A percentile compares a stretch with the other conserved stretches of the same genome.
Conservation (phyloP, 2,113 vertebrate genomes). For the Etheostoma cragini region DNA sequence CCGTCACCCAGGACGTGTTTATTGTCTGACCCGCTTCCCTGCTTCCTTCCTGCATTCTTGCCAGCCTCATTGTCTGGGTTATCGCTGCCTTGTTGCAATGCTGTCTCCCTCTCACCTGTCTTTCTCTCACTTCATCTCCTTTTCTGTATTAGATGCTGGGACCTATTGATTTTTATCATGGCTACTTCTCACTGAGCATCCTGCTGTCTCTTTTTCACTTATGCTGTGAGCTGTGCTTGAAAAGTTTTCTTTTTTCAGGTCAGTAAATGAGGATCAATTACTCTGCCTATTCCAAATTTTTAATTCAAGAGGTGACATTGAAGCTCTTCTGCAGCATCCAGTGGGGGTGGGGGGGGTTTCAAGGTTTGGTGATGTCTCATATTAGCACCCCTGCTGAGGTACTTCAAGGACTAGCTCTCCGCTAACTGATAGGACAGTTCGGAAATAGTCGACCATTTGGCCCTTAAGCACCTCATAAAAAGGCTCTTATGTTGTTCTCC, state of each 20-base stretch:
- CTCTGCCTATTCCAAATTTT: slow-evolving; percentile 9
- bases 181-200: slow-evolving; percentile 45
- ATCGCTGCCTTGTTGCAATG: slow-evolving; percentile 43
- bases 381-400: slow-evolving; percentile 31
- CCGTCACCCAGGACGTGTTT: slow-evolving; percentile 29
- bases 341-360: not conserved
- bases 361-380: slow-evolving; percentile 29
- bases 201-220: slow-evolving; percentile 57
- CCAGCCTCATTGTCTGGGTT: slow-evolving; percentile 30
- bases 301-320: slow-evolving; percentile 43
- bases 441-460: slow-evolving; percentile 65
- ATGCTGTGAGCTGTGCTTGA: slow-evolving; percentile 2
- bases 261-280: slow-evolving; percentile 55
- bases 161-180: slow-evolving; percentile 74
- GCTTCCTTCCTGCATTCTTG: not conserved
- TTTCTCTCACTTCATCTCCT: slow-evolving; percentile 55
- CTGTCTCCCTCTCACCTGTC: slow-evolving; percentile 45
- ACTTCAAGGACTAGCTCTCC: slow-evolving; percentile 53
- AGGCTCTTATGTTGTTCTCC: slow-evolving; percentile 63
- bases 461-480: slow-evolving; percentile 67
- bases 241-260: slow-evolving; percentile 28
- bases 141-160: slow-evolving; percentile 68
- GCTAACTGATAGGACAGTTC: slow-evolving; percentile 57
- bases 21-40: slow-evolving; percentile 8
- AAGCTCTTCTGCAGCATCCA: slow-evolving; percentile 4